Conservation (phyloP, 2,888 invertebrate species). For the Brenthis hecate region DNA sequence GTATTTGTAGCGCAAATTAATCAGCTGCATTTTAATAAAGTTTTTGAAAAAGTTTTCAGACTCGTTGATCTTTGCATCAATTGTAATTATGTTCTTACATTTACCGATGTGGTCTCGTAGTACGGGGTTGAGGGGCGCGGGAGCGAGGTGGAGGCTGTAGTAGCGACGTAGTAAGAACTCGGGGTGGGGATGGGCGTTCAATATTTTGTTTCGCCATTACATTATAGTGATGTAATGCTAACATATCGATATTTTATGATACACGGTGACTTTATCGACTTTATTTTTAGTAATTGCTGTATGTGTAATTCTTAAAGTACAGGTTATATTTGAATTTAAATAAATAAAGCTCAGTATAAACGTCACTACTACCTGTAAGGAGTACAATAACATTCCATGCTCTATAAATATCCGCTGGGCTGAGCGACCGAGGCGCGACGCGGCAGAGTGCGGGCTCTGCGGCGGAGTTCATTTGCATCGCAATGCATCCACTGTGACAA, state of each 20-base stretch:
- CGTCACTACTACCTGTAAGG: conserved; percentile 46
- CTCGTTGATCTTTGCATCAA: background rate
- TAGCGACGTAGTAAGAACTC: conserved; percentile 68
- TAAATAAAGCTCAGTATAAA: background rate
- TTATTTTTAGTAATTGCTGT: background rate
- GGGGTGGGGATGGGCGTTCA: conserved; percentile 53
- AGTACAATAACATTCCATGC: conserved; percentile 71
- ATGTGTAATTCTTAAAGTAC: background rate
- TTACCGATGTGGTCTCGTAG: conserved; percentile 46
- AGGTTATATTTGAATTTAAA: background rate
- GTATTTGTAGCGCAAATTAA: conserved; percentile 48
- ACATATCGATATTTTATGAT: conserved; percentile 26
- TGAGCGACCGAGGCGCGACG: conserved; percentile 49
- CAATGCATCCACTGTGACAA: conserved; percentile 49
- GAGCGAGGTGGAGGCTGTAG: conserved; percentile 62
- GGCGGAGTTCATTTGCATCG: conserved; percentile 71
- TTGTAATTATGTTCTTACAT: conserved; percentile 9
- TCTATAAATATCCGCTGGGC: conserved; percentile 68
- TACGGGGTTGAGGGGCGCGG: conserved; percentile 51
- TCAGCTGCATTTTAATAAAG: background rate
- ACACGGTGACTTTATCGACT: background rate
- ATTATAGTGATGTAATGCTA: conserved; percentile 26
- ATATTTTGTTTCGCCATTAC: conserved; percentile 57
- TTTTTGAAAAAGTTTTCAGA: too few relatives aligned
- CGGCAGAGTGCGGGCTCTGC: conserved; percentile 46